phyloP scores from a whole-genome alignment of 2,113 vertebrate species.

The Syngnathus scovelli region DNA sequence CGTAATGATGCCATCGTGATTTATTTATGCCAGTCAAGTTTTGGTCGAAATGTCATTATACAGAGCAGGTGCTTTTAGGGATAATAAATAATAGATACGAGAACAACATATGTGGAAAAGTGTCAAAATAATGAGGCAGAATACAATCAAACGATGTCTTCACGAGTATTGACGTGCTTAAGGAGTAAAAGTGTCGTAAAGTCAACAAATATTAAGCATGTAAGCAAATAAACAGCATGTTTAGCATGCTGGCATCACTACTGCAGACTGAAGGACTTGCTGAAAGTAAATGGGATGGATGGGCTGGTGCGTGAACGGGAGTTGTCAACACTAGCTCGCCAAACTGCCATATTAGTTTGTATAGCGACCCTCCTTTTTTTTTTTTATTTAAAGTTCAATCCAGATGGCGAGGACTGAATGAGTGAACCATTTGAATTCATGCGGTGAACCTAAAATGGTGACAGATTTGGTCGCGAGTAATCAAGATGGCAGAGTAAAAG shows the following conservation, averaged over 20 bases:
- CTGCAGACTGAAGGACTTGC: neutral
- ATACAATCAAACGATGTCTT: neutral
- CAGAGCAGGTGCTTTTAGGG: neutral
- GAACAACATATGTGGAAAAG: neutral
- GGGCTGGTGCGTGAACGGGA: neutral
- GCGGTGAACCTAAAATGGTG: too few relatives aligned
- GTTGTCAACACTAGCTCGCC: neutral
- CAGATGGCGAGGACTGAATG: too few relatives aligned
- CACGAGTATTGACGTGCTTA: too few relatives aligned
- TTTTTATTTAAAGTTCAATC: too few relatives aligned
- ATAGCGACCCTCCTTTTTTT: too few relatives aligned
- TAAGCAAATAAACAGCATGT: neutral
- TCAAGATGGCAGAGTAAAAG: conserved; percentile 6
- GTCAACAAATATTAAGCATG: neutral
- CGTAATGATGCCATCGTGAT: neutral
- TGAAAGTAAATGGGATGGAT: neutral
- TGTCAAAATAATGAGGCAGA: neutral
- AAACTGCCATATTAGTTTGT: neutral
- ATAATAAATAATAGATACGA: neutral
- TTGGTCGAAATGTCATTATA: neutral
- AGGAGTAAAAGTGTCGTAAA: neutral
- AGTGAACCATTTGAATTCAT: too few relatives aligned
- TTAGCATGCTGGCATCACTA: neutral
- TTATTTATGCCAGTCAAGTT: neutral
- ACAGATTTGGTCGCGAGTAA: neutral